These are phyloP conservation scores for Cabera pusaria DNA, from an alignment of 2,888 invertebrate species.

Conservation along the genomic window DNA sequence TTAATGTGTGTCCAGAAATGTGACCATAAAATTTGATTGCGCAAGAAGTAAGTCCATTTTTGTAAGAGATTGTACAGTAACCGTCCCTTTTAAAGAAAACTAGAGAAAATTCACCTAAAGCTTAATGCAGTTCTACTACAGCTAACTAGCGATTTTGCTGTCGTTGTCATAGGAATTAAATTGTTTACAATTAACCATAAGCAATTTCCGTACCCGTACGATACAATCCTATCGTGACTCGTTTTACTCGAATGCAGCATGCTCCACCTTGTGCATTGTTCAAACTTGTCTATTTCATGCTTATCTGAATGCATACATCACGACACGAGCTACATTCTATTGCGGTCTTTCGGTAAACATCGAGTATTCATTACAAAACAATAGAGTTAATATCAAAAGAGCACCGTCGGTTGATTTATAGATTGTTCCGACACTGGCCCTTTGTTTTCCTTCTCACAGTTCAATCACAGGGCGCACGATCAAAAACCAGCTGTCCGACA, in stretches of 20 bases:
- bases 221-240: constrained; percentile 25
- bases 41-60: no score
- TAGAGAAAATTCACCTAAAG: no score
- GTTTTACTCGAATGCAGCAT: constrained; percentile 16
- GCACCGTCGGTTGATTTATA: constrained; percentile 68
- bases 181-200: constrained; percentile 11
- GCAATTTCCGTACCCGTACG: constrained; percentile 28
- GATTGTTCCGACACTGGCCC: constrained; percentile 51
- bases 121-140: no score
- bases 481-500: constrained; percentile 49
- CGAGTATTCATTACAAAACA: constrained; percentile 52
- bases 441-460: constrained; percentile 58
- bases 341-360: constrained; percentile 32
- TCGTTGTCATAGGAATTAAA: constrained; percentile 11
- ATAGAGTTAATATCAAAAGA: constrained; percentile 63
- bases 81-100: no score
- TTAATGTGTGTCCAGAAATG: no score
- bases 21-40: no score
- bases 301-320: constrained; percentile 31
- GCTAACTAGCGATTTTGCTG: constrained; percentile 15
- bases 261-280: constrained; percentile 26
- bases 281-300: constrained; percentile 30
- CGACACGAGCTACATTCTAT: constrained; percentile 28
- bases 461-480: constrained; percentile 55
- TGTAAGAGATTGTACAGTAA: no score